Evolutionary conservation across 2,113 vertebrate species (phyloP).

Genomic region (Phyllostomus discolor): DNA sequence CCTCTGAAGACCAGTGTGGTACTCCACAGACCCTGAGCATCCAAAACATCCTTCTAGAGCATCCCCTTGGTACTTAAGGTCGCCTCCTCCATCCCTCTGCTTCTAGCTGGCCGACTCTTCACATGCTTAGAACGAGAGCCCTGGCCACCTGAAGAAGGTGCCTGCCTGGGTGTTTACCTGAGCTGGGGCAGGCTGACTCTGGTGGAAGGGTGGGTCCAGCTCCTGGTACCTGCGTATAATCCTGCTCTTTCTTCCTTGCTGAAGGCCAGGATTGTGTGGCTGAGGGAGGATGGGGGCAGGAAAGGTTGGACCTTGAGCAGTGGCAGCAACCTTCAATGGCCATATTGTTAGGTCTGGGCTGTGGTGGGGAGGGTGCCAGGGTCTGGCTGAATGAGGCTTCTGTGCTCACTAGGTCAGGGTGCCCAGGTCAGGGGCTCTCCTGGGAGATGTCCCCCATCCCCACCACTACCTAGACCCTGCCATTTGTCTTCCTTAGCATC

Average conservation of each 20-base stretch:
- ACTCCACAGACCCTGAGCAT: neutral
- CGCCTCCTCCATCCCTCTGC: neutral
- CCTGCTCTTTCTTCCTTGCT: slow-evolving; percentile 22
- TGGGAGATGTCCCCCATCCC: neutral
- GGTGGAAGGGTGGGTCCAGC: neutral
- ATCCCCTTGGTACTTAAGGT: neutral
- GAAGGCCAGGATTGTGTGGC: slow-evolving; percentile 49
- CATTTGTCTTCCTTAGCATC: neutral
- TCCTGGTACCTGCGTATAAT: slow-evolving; percentile 34
- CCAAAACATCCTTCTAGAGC: neutral
- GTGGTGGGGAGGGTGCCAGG: neutral
- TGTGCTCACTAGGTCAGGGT: slow-evolving; percentile 17
- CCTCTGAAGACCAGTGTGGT: neutral
- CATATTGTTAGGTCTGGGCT: slow-evolving; percentile 43
- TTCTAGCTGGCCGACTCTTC: neutral
- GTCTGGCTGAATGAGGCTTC: slow-evolving; percentile 43
- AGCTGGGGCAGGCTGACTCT: neutral
- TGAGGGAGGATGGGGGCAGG: neutral
- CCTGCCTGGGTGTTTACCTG: neutral
- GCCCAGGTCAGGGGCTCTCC: slow-evolving; percentile 20
- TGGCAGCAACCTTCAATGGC: slow-evolving; percentile 36
- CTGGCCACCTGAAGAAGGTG: neutral
- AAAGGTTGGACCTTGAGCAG: neutral
- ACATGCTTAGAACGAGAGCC: neutral
- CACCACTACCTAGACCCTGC: neutral